Base-by-base conservation (phyloP, 1,140 invertebrate species). In the Trachelipus rathkii region DNA sequence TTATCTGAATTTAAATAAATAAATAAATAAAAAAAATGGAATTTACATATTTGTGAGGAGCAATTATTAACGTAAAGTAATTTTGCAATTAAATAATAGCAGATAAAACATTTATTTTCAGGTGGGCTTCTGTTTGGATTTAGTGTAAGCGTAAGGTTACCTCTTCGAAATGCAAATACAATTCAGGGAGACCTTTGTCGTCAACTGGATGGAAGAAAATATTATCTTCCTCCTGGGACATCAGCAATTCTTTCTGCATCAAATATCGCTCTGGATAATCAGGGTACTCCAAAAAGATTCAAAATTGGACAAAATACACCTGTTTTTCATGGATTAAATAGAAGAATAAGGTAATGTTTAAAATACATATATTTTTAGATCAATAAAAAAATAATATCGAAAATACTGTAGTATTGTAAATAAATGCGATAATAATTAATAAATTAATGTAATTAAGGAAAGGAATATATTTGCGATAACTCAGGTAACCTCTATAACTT, bases 181-280 rank as follows among this genome's bases (percentile, higher is more conserved):
- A 50, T 79, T 7, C 75, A 74, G 15, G 78, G 78, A 19, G 78
- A 79, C 50, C 46, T 79, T 5, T 79, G 78, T 24, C 45, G 69
- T 21, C 46, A 46, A 13, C 50, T 79, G 75, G 68, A 76, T 15
- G 75, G 75, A 0, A 71, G 78, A 0, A 77, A 76, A 45, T 76
- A 70, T 23, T 79, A 79, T 72, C 75, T 79, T 10, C 74, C 76
- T 67, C 71, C 78, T 0, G 72, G 45, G 24, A 79, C 72, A 0
- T 23, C 45, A 5, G 75, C 78, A 8, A 24, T 74, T 5, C 21
- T 79, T 33, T 60, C 67, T 11, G 78, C 75, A 45, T 15, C 67
- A 33, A 79, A 79, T 66, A 67, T 77, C 45, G 71, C 72, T 6
- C n/a, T 74, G n/a, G 44, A 71, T 6, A 10, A 10, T 19, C 50